Base-by-base conservation (phyloP, 1,140 invertebrate species). In the Sinonovacula constricta region DNA sequence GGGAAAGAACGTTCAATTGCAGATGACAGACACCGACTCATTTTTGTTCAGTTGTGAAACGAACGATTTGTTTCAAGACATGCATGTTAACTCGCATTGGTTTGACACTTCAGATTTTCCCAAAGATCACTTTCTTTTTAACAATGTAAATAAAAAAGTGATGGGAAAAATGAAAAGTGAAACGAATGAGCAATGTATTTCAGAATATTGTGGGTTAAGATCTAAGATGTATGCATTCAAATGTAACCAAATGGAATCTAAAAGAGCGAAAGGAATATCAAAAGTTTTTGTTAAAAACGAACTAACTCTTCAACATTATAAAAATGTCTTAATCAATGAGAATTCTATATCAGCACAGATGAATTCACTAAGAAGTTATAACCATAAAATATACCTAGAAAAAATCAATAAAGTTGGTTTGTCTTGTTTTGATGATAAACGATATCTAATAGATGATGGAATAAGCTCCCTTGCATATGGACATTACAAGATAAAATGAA, bases 111-210 rank as follows among this genome's bases (percentile, higher is more conserved):
- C 51, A 14, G 65, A 83, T 54, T 86, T 78, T 59, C 84, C 81
- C 0, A 79, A 63, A 76, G 65, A 82, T 68, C 80, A 84, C 39
- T 78, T 79, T 51, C 39, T 86, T 5, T 67, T 81, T 57, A 69
- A 45, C n/a, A 49, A 49, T 66, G 67, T 68, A 53, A 92, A 92
- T 80, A 92, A 92, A 82, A 93, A 93, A 80, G 87, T 91, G 3
- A 28, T 91, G 4, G 91, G 92, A 7, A 89, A 91, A 85, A 90
- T 92, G 80, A 93, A 92, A 85, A 91, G 92, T 87, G 92, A 93
- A 85, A 84, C 84, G 28, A 87, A 85, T 79, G 89, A 66, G 36
- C 53, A 76, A 54, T 76, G 62, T 57, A 76, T 76, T 45, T 66
- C 57, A 12, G 72, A 76, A 76, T 65, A 45, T 15, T 76, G 72